These are phyloP conservation scores for Drosophila sordidula DNA, from an alignment of 2,888 invertebrate species.

Conservation along the genomic window DNA sequence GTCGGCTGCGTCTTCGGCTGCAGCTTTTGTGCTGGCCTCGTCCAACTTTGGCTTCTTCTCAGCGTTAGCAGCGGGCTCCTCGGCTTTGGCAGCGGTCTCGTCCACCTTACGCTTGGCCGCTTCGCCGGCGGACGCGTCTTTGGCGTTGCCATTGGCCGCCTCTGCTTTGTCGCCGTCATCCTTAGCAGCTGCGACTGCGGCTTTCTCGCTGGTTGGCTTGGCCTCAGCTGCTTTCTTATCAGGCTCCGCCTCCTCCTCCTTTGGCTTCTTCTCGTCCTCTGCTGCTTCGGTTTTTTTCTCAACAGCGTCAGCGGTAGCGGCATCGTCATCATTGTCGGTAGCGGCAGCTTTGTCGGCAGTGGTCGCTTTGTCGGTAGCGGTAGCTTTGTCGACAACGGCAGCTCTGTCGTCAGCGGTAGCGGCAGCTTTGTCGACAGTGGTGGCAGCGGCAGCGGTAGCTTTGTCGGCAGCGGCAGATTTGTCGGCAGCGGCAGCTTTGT, in stretches of 20 bases:
- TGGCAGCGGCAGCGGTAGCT: too few relatives aligned
- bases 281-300: neutral
- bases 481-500: too few relatives aligned
- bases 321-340: too few relatives aligned
- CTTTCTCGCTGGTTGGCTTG: neutral
- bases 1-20: neutral
- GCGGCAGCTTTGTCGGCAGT: too few relatives aligned
- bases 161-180: neutral
- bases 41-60: neutral
- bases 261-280: neutral
- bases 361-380: too few relatives aligned
- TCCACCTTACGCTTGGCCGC: neutral
- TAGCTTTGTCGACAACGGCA: neutral
- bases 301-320: neutral
- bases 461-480: too few relatives aligned
- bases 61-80: neutral
- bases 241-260: neutral
- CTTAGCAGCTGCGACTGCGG: neutral
- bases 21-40: neutral
- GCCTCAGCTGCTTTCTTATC: neutral
- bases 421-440: too few relatives aligned
- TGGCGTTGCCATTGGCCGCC: neutral
- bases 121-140: neutral
- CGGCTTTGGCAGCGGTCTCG: neutral
- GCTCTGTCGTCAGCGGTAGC: too few relatives aligned